Conservation (phyloP, 2,888 invertebrate species). For the Folsomia manolachei region DNA sequence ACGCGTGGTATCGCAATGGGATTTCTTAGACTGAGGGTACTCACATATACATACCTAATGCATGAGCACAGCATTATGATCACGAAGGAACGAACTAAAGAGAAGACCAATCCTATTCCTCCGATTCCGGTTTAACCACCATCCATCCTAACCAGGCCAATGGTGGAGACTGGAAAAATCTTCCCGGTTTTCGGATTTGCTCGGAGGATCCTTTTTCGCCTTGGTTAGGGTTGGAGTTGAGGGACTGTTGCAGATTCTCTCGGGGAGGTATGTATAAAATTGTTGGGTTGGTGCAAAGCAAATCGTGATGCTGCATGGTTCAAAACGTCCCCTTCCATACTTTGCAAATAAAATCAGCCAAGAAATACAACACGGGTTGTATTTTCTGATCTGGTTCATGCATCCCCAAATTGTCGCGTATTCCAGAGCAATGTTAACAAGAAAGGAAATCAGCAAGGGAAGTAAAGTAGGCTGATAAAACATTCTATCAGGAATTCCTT, state of each 20-base stretch:
- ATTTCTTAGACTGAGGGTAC: neutral
- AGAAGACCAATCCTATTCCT: neutral
- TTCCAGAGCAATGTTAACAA: neutral
- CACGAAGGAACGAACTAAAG: constrained; percentile 19
- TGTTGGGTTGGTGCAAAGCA: no score
- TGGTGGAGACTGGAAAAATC: neutral
- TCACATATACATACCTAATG: constrained; percentile 12
- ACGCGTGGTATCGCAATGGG: constrained; percentile 8
- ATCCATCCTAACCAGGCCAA: constrained; percentile 7
- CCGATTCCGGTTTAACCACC: neutral
- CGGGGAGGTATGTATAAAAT: no score
- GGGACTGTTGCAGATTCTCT: constrained; percentile 15
- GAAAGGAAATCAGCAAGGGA: neutral
- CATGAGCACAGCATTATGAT: constrained; percentile 21
- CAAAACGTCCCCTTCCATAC: neutral
- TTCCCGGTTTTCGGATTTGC: constrained; percentile 14
- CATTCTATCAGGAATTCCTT: neutral
- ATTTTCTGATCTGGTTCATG: no score
- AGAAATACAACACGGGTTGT: no score
- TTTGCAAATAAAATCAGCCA: no score
- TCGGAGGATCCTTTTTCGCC: neutral
- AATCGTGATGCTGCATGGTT: neutral
- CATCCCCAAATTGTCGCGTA: neutral
- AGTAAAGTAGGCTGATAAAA: neutral
- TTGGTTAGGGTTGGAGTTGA: neutral